These are phyloP conservation scores for Telmatochromis sp. DNA, from an alignment of 2,113 vertebrate species.

Conservation along the genomic window DNA sequence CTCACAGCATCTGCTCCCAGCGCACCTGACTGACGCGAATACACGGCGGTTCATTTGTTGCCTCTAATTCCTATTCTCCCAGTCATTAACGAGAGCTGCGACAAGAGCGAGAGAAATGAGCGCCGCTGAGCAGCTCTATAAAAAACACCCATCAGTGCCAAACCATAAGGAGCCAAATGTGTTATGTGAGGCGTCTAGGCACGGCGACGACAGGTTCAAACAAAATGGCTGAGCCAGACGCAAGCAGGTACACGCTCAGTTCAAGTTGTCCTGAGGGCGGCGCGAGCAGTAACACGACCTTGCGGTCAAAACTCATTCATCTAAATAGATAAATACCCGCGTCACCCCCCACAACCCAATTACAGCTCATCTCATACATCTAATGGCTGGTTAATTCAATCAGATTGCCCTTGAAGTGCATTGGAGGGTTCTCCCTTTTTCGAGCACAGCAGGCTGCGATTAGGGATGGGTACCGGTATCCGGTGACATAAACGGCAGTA, in stretches of 20 bases:
- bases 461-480: neutral
- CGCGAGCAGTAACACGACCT: conserved; percentile 6
- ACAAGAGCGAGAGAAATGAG: conserved; percentile 13
- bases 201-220: neutral
- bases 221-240: neutral
- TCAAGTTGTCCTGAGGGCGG: neutral
- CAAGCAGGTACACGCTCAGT: neutral
- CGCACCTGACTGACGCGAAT: conserved; percentile 29
- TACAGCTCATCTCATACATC: conserved; percentile 52
- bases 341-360: neutral
- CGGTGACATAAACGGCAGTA: accelerated
- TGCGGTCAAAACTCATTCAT: conserved; percentile 39
- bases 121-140: neutral
- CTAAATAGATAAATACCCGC: conserved; percentile 43
- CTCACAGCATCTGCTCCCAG: conserved; percentile 37
- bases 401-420: conserved; percentile 44
- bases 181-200: neutral
- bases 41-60: conserved; percentile 44
- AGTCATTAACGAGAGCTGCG: conserved; percentile 30
- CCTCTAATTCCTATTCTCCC: conserved; percentile 38
- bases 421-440: conserved; percentile 24
- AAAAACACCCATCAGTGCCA: conserved; percentile 13
- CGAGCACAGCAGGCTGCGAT: conserved; percentile 6
- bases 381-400: conserved; percentile 62
- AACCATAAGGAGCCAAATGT: neutral